Evolutionary conservation across 2,888 invertebrate genomes (phyloP).

Genomic region (Chaitophorus viminalis): DNA sequence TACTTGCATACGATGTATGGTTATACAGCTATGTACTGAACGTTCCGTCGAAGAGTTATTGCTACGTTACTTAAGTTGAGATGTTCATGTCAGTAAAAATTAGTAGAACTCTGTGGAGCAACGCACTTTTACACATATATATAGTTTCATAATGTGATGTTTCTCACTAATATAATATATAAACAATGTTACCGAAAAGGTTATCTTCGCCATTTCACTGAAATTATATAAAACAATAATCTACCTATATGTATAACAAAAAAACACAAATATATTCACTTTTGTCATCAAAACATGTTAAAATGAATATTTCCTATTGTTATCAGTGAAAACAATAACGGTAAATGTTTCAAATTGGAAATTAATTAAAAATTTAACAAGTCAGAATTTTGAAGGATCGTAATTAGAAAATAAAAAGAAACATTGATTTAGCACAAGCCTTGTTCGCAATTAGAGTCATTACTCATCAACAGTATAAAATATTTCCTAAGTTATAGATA

Average conservation of each 20-base stretch:
- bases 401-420: background rate
- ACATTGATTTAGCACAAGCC: background rate
- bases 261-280: background rate
- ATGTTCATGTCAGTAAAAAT: background rate
- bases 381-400: background rate
- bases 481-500: background rate
- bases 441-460: too few species aligned
- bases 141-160: background rate
- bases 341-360: background rate
- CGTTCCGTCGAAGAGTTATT: too few species aligned
- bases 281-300: background rate
- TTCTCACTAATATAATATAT: background rate
- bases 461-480: background rate
- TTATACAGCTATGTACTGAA: too few species aligned
- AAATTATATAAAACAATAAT: background rate
- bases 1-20: too few species aligned
- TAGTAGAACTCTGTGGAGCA: background rate
- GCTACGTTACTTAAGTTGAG: background rate
- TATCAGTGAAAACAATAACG: background rate
- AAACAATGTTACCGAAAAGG: background rate
- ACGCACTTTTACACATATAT: background rate
- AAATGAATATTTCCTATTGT: background rate
- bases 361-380: background rate
- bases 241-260: background rate
- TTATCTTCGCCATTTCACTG: background rate